Evolutionary conservation across 2,113 vertebrate species (phyloP).

Genomic region (Tichodroma muraria): DNA sequence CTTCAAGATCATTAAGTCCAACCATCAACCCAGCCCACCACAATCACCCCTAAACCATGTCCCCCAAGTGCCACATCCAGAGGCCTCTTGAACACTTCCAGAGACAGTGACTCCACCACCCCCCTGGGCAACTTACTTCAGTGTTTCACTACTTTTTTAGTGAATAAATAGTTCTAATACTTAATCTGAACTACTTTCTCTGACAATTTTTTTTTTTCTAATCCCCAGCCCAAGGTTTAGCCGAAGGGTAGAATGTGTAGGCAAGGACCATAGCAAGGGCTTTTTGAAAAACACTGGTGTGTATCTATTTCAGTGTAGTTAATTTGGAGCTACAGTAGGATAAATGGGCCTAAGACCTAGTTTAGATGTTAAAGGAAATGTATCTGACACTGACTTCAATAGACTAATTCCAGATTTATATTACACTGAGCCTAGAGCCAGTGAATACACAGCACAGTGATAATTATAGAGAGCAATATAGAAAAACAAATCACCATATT

Average conservation of each 20-base stretch:
- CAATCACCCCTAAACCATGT: neutral
- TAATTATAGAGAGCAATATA: neutral
- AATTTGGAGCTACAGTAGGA: neutral
- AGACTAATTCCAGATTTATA: constrained; percentile 35
- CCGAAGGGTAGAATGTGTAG: neutral
- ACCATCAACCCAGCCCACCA: neutral
- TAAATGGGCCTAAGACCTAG: neutral
- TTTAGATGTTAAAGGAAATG: constrained; percentile 24
- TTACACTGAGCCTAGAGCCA: neutral
- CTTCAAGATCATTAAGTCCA: neutral
- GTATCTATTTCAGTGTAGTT: neutral
- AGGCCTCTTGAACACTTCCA: neutral
- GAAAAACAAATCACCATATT: constrained; percentile 13
- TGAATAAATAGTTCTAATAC: neutral
- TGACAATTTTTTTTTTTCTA: neutral
- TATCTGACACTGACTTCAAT: constrained; percentile 8
- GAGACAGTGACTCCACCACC: neutral
- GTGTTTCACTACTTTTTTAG: neutral
- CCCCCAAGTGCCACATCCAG: neutral
- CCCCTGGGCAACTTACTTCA: neutral
- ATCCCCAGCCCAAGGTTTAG: neutral
- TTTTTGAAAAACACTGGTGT: neutral
- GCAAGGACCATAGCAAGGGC: neutral
- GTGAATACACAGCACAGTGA: neutral
- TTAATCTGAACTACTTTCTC: neutral